These are phyloP conservation scores for human (Homo sapiens) DNA, from an alignment of 2,113 vertebrate species.

Conservation along the genomic window DNA sequence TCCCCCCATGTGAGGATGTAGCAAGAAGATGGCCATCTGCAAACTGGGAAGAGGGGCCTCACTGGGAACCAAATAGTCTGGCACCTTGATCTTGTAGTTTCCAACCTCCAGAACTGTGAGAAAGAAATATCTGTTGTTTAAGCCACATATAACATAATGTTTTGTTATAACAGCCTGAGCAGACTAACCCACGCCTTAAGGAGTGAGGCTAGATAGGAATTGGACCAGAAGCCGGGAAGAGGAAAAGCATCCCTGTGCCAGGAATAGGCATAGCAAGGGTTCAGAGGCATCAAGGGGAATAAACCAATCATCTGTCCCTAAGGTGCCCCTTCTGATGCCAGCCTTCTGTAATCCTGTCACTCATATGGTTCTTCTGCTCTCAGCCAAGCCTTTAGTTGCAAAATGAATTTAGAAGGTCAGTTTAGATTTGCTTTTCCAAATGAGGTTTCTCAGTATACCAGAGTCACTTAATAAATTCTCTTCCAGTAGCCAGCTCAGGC, in stretches of 20 bases:
- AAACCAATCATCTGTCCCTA: not conserved
- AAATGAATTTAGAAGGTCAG: not conserved
- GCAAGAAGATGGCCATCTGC: not conserved
- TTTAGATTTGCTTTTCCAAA: constrained; percentile 40
- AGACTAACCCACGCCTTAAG: not conserved
- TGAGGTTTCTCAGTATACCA: not conserved
- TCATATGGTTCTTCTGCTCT: not conserved
- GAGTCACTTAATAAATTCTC: constrained; percentile 2
- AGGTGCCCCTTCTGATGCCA: not conserved
- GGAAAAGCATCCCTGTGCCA: not conserved
- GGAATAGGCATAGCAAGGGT: not conserved
- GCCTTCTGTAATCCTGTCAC: not conserved
- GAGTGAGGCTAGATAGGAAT: not conserved
- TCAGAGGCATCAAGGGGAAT: not conserved
- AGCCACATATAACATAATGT: not conserved
- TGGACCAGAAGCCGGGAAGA: not conserved
- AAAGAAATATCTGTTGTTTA: not conserved
- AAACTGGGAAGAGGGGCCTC: not conserved
- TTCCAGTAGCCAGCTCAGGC: not conserved
- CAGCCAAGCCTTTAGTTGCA: not conserved
- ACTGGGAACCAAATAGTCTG: not conserved
- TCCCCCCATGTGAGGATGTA: not conserved
- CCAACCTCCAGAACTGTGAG: not conserved
- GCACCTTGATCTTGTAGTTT: not conserved
- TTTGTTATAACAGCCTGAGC: not conserved